A percentile compares a stretch with the other conserved stretches of the same genome.
These are phyloP conservation scores for Dendrocincla tyrannina DNA, from an alignment of 2,797 vertebrate genomes.

Conservation along the genomic window DNA sequence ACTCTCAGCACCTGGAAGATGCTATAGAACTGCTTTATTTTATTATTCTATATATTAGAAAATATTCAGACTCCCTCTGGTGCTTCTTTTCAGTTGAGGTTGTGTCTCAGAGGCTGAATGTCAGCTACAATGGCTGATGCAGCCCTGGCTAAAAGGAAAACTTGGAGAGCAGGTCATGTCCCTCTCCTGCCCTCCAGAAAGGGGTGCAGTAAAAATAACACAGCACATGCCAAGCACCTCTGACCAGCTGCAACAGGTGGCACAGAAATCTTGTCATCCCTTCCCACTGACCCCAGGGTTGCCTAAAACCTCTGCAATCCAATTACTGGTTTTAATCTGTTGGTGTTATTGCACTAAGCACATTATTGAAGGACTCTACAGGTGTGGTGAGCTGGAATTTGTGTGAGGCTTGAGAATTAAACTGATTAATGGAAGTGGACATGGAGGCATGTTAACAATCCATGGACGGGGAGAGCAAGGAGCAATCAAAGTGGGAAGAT, in stretches of 20 bases:
- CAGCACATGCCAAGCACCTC: not conserved
- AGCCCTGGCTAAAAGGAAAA: not conserved
- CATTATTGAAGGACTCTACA: not conserved
- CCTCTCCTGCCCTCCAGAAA: not conserved
- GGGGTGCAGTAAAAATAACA: not conserved
- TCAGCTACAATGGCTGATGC: not conserved
- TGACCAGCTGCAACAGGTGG: not conserved
- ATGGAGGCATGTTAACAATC: not conserved
- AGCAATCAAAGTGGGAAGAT: not conserved
- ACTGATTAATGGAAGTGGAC: not conserved
- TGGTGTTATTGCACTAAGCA: constrained; percentile 16
- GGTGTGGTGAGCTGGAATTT: not conserved
- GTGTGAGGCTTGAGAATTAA: not conserved
- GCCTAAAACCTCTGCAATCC: constrained; percentile 15
- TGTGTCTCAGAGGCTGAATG: not conserved
- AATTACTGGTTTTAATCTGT: not conserved
- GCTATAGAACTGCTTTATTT: not conserved
- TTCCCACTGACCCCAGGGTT: constrained; percentile 3
- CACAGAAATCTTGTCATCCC: not conserved
- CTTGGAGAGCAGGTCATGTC: not conserved
- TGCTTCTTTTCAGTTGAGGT: not conserved
- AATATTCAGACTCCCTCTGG: not conserved
- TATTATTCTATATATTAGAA: not conserved
- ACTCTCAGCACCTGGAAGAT: not conserved
- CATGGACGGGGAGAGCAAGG: not conserved